Percentiles rank a stretch among this genome's conserved stretches.
Evolutionary conservation across 2,113 vertebrate species (phyloP).

Genomic region (Ochotona curzoniae): DNA sequence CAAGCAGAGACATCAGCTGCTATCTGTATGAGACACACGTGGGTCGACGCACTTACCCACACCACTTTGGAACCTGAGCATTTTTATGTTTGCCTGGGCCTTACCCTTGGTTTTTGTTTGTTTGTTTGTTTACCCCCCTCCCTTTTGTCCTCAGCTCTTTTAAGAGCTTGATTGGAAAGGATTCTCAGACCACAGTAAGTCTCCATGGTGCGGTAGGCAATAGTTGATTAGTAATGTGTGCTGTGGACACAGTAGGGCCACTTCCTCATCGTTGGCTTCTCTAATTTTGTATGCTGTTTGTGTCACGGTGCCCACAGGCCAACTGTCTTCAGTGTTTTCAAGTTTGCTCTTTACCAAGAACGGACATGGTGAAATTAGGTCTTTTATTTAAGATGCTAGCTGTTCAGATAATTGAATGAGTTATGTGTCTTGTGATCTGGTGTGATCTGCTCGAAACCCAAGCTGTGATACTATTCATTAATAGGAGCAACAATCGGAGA

Average conservation of each 20-base stretch:
- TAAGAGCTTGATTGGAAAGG: background rate
- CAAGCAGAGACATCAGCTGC: background rate
- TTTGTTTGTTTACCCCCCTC: too few relatives aligned
- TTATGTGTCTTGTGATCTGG: background rate
- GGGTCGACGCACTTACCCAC: background rate
- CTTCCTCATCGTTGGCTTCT: background rate
- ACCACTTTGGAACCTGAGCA: background rate
- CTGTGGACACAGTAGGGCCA: accelerated
- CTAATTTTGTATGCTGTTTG: too few relatives aligned
- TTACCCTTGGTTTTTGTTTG: background rate
- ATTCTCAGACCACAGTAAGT: background rate
- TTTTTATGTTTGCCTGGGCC: background rate
- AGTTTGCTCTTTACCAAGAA: background rate
- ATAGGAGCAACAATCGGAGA: background rate
- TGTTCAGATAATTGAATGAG: background rate
- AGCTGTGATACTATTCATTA: accelerated
- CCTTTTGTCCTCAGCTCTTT: background rate
- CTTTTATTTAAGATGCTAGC: background rate
- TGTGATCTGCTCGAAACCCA: background rate
- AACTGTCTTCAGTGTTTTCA: background rate
- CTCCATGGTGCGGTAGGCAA: background rate
- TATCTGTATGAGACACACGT: constrained; percentile 40
- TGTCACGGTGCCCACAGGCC: background rate
- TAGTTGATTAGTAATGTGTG: background rate
- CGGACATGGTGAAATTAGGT: background rate